These are phyloP conservation scores for Colius striatus DNA, from an alignment of 2,113 vertebrate genomes.

Conservation along the genomic window DNA sequence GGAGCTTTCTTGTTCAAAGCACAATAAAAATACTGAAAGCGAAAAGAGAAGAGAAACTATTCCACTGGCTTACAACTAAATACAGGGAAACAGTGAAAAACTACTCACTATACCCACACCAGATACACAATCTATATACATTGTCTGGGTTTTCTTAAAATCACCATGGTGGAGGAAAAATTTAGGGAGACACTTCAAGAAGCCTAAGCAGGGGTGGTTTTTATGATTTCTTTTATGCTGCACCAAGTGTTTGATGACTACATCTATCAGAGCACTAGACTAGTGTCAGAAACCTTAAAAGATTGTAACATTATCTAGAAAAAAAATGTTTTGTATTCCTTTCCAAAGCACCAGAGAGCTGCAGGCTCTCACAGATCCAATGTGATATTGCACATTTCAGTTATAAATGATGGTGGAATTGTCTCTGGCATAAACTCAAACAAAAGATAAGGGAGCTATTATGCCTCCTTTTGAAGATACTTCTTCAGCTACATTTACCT, in stretches of 20 bases:
- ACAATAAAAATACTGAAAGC: not conserved
- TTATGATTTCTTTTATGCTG: not conserved
- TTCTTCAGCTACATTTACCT: not conserved
- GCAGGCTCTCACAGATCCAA: not conserved
- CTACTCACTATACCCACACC: not conserved
- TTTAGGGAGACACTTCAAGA: not conserved
- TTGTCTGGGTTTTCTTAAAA: not conserved
- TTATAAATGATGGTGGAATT: not conserved
- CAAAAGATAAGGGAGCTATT: not conserved
- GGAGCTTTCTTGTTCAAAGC: not conserved
- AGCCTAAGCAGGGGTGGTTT: not conserved
- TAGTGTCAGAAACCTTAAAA: not conserved
- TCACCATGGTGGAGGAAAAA: not conserved
- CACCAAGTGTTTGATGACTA: not conserved
- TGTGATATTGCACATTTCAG: not conserved
- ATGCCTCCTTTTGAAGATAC: not conserved
- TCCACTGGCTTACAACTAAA: not conserved
- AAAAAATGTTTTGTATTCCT: not conserved
- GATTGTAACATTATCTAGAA: not conserved
- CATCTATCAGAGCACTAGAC: not conserved
- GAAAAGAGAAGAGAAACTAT: not conserved
- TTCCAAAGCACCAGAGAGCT: not conserved
- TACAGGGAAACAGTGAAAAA: not conserved
- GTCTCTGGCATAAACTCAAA: not conserved
- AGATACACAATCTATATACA: accelerated